Evolutionary conservation across 2,113 vertebrate species (phyloP).

Genomic region (Lanius collurio): DNA sequence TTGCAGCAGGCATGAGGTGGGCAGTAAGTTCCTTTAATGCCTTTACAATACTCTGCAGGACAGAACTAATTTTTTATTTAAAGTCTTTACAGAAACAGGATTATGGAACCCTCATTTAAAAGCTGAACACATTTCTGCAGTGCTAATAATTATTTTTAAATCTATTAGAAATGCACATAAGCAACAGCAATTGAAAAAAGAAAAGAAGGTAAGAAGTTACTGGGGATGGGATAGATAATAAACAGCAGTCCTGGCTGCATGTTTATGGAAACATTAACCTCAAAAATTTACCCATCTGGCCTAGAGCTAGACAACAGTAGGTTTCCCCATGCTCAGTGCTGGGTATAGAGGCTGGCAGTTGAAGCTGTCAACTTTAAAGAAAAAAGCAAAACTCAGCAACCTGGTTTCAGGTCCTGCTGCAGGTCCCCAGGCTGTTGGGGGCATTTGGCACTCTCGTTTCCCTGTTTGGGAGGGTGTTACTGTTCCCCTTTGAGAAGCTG

Average conservation of each 20-base stretch:
- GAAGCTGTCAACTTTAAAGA: not conserved
- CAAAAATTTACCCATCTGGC: not conserved
- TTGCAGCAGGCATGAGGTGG: not conserved
- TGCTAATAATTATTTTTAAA: not conserved
- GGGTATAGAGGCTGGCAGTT: not conserved
- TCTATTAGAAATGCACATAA: not conserved
- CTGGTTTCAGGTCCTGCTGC: not conserved
- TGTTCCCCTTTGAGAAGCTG: not conserved
- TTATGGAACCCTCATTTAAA: not conserved
- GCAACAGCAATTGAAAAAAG: not conserved
- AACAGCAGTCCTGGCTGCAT: not conserved
- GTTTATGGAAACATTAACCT: not conserved
- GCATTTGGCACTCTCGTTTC: not conserved
- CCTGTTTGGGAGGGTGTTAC: not conserved
- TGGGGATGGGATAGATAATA: not conserved
- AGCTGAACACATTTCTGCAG: not conserved
- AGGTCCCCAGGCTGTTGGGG: not conserved
- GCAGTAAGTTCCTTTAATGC: not conserved
- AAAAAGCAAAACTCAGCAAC: not conserved
- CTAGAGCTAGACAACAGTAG: not conserved
- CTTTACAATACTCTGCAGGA: not conserved
- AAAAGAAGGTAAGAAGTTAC: not conserved
- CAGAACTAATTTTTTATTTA: not conserved
- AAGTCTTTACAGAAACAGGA: not conserved
- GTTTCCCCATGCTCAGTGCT: not conserved